Percentiles rank a stretch among this genome's conserved stretches.
phyloP scores from a whole-genome alignment of 2,797 vertebrate species.

The Monodelphis domestica region DNA sequence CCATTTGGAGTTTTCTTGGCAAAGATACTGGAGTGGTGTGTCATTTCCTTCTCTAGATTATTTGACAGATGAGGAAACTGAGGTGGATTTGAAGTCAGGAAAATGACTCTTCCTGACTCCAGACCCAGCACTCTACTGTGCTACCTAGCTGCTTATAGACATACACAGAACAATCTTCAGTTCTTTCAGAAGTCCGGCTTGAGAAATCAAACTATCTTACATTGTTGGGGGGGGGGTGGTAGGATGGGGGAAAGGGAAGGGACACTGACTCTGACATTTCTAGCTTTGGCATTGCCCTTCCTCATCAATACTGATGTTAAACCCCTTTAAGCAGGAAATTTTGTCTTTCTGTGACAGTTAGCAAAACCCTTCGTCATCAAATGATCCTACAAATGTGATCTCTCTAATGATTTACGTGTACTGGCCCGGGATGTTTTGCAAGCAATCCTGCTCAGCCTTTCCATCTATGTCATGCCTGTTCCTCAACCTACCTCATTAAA shows the following conservation, averaged over 20 bases:
- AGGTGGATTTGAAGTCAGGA: too few relatives aligned
- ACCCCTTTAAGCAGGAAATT: not conserved
- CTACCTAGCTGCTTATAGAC: too few relatives aligned
- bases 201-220: not conserved
- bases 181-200: not conserved
- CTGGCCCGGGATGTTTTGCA: conserved; percentile 46
- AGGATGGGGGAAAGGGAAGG: not conserved
- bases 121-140: too few relatives aligned
- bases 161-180: not conserved
- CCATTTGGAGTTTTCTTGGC: too few relatives aligned
- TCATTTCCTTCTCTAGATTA: too few relatives aligned
- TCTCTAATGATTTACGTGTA: conserved; percentile 61
- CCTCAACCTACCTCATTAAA: conserved; percentile 16
- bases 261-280: not conserved
- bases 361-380: conserved; percentile 46
- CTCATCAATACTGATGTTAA: not conserved
- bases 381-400: conserved; percentile 55
- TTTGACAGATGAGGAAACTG: too few relatives aligned
- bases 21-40: too few relatives aligned
- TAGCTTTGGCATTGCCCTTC: not conserved
- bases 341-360: conserved; percentile 66
- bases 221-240: not conserved
- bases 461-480: not conserved
- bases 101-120: too few relatives aligned
- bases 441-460: conserved; percentile 31